A percentile compares a stretch with the other conserved stretches of the same genome.
phyloP scores from a whole-genome alignment of 2,113 vertebrate genomes.

The Nanorana parkeri region DNA sequence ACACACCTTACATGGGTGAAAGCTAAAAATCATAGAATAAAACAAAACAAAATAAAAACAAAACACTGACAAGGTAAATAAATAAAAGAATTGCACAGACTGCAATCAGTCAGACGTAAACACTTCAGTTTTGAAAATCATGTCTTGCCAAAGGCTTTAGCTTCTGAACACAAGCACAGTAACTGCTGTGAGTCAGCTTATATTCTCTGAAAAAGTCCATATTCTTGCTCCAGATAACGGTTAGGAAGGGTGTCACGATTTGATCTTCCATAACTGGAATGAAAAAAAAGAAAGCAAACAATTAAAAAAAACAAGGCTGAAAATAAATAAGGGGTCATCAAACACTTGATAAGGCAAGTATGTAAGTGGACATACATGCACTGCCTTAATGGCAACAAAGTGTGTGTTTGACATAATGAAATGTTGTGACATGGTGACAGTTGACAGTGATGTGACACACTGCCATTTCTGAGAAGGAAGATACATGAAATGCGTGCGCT shows the following conservation, averaged over 20 bases:
- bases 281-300: constrained; percentile 44
- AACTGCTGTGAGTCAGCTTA: constrained; percentile 70
- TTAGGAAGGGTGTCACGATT: constrained; percentile 82
- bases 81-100: constrained; percentile 89
- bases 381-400: no score
- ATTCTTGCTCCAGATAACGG: constrained; percentile 63
- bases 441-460: no score
- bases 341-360: neutral
- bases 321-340: neutral
- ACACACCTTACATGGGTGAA: neutral
- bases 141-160: constrained; percentile 67
- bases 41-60: constrained; percentile 54
- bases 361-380: no score
- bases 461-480: no score
- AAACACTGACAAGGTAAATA: constrained; percentile 88
- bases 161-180: constrained; percentile 68
- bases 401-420: no score
- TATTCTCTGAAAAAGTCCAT: constrained; percentile 58
- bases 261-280: constrained; percentile 97
- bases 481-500: no score
- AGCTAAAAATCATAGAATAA: neutral
- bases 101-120: constrained; percentile 78
- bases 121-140: constrained; percentile 75
- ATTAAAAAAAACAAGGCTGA: neutral
- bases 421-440: no score